phyloP scores from a whole-genome alignment of 2,888 invertebrate species.

The Gasteruption jaculator region DNA sequence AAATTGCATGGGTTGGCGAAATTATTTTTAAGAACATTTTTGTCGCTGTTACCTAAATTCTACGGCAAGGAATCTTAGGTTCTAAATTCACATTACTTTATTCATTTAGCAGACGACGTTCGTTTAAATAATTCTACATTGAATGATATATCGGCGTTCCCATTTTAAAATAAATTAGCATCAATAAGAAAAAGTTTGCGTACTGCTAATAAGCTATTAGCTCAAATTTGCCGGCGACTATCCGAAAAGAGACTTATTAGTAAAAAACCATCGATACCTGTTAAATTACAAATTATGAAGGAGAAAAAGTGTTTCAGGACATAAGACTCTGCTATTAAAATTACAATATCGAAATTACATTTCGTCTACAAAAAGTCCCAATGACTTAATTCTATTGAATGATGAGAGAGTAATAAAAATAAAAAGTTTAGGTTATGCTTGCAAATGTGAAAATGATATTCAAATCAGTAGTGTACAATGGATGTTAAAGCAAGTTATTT shows the following conservation, averaged over 20 bases:
- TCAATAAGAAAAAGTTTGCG: slow-evolving; percentile 12
- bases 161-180: slow-evolving; percentile 13
- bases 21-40: slow-evolving; percentile 7
- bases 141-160: slow-evolving; percentile 13
- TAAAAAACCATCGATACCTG: neutral
- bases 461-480: neutral
- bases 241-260: neutral
- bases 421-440: neutral
- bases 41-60: slow-evolving; percentile 6
- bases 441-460: too few species aligned
- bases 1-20: slow-evolving; percentile 4
- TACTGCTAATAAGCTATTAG: slow-evolving; percentile 13
- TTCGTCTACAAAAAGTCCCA: slow-evolving; percentile 1
- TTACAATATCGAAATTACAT: neutral
- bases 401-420: slow-evolving; percentile 9
- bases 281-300: neutral
- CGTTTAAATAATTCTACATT: slow-evolving; percentile 13
- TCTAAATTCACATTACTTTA: slow-evolving; percentile 16
- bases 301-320: neutral
- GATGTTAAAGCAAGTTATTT: neutral
- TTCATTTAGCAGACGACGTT: slow-evolving; percentile 22
- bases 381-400: slow-evolving; percentile 9
- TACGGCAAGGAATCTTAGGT: slow-evolving; percentile 11
- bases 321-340: neutral
- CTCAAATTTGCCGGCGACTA: slow-evolving; percentile 15